phyloP scores from a whole-genome alignment of 2,888 invertebrate species.

The Mantis religiosa region DNA sequence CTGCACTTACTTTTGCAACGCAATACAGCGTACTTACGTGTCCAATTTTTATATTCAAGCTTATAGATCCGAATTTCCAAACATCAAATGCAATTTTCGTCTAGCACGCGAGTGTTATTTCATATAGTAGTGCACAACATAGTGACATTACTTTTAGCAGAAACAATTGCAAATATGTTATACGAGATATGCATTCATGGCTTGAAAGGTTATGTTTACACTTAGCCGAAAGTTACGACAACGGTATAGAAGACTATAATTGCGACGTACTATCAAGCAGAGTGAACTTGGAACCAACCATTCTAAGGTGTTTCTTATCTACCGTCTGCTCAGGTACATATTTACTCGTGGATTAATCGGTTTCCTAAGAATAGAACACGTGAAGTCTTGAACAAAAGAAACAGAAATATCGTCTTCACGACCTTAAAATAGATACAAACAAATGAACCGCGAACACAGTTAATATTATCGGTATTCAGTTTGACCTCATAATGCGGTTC shows the following conservation, averaged over 20 bases:
- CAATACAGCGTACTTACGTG: too few species aligned
- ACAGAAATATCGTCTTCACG: background rate
- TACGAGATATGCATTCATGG: too few species aligned
- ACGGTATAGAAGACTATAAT: background rate
- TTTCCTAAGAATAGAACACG: background rate
- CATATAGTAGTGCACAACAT: too few species aligned
- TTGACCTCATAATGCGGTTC: background rate
- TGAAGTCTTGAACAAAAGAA: background rate
- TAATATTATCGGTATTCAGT: background rate
- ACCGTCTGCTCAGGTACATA: background rate
- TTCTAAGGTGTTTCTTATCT: background rate
- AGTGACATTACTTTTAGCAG: too few species aligned
- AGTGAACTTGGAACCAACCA: background rate
- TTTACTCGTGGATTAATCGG: background rate
- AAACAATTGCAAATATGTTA: too few species aligned
- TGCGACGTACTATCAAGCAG: background rate
- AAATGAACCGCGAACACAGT: background rate
- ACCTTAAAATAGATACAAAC: background rate
- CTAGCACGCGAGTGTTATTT: too few species aligned
- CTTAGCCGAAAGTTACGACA: too few species aligned
- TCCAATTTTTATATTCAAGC: too few species aligned
- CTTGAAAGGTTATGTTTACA: too few species aligned
- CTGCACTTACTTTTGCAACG: too few species aligned
- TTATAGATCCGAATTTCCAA: too few species aligned
- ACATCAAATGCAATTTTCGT: too few species aligned